Percentiles rank a stretch among this genome's conserved stretches.
Evolutionary conservation across 2,888 invertebrate genomes (phyloP).

Genomic region (Notocelia uddmanniana): DNA sequence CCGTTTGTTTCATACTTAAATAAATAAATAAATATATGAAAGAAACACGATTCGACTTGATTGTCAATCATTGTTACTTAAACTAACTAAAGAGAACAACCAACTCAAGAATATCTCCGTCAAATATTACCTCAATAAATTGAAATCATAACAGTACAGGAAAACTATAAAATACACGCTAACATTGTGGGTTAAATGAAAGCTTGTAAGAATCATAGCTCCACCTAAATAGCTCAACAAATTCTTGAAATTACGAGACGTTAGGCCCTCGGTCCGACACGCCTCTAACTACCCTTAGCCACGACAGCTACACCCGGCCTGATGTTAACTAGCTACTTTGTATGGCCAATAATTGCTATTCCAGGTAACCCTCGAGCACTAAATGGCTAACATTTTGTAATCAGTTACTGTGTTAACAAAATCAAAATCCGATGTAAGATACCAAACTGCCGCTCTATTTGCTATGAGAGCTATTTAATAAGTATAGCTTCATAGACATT

Average conservation of each 20-base stretch:
- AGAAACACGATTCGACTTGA: neutral
- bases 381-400: neutral
- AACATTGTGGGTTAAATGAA: conserved; percentile 7
- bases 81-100: neutral
- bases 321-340: conserved; percentile 1
- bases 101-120: no score
- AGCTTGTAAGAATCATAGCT: conserved; percentile 1
- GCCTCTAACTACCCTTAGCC: conserved; percentile 15
- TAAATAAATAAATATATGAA: no score
- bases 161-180: conserved; percentile 3
- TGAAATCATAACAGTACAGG: neutral
- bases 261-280: conserved; percentile 3
- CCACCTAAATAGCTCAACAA: neutral
- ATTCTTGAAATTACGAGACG: conserved; percentile 28
- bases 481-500: no score
- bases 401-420: neutral
- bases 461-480: no score
- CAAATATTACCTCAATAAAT: no score
- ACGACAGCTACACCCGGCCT: conserved; percentile 7
- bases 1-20: no score
- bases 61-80: neutral
- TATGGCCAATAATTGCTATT: neutral
- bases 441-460: no score
- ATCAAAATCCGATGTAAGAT: no score
- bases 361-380: neutral